These are phyloP conservation scores for Picathartes gymnocephalus DNA, from an alignment of 2,113 vertebrate species.

Conservation along the genomic window DNA sequence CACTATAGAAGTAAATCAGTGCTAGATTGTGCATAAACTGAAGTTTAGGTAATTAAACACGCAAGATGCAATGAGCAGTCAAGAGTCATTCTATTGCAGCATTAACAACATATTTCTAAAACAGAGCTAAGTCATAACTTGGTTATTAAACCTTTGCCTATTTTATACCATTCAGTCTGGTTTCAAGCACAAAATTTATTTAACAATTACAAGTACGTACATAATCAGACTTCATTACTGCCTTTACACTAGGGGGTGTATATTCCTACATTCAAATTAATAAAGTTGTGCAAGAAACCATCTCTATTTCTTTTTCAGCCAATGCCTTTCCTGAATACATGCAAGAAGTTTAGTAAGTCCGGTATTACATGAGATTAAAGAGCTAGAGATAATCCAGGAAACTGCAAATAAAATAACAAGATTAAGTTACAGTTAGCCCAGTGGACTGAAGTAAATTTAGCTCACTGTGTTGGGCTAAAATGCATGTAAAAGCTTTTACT, in stretches of 20 bases:
- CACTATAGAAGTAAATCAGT: not conserved
- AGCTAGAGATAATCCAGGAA: conserved; percentile 39
- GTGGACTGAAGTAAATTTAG: not conserved
- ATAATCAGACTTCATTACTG: not conserved
- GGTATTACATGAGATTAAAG: conserved; percentile 12
- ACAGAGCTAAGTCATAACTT: not conserved
- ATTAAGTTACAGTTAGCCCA: conserved; percentile 43
- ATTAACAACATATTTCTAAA: not conserved
- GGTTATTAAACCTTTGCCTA: not conserved
- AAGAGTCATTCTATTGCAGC: not conserved
- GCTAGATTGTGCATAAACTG: not conserved
- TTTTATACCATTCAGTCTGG: not conserved
- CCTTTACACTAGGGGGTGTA: not conserved
- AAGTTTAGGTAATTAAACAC: not conserved
- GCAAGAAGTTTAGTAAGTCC: not conserved
- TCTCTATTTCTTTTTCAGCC: not conserved
- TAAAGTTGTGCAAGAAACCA: not conserved
- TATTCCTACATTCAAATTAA: not conserved
- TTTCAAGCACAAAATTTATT: not conserved
- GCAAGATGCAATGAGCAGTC: not conserved
- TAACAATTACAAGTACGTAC: conserved; percentile 21
- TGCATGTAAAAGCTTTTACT: not conserved
- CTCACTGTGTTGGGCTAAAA: not conserved
- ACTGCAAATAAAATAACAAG: conserved; percentile 10
- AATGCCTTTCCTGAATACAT: not conserved